phyloP scores from a whole-genome alignment of 2,888 invertebrate species.

The Anticlea derivata region DNA sequence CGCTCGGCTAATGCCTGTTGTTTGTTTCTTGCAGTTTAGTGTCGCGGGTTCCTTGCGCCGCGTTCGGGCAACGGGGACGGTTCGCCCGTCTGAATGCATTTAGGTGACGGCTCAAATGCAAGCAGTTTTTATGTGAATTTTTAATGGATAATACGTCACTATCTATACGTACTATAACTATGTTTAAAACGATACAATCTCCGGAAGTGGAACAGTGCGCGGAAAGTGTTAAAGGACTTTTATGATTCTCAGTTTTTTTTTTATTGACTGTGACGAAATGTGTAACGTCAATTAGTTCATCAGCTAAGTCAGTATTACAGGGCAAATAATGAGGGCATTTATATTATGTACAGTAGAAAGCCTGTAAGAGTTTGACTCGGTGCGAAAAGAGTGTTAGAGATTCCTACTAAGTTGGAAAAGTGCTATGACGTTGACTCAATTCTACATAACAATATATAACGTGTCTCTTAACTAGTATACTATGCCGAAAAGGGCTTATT shows the following conservation, averaged over 20 bases:
- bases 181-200: conserved; percentile 38
- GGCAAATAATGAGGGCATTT: conserved; percentile 51
- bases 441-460: no score
- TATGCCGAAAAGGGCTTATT: no score
- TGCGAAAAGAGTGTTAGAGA: background rate
- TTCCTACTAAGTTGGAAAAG: conserved; percentile 3
- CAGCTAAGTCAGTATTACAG: conserved; percentile 80
- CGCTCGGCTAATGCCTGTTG: conserved; percentile 25
- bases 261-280: conserved; percentile 34
- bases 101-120: conserved; percentile 68
- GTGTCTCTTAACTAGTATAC: background rate
- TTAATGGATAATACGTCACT: conserved; percentile 67
- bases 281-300: conserved; percentile 70
- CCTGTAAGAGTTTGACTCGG: background rate
- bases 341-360: conserved; percentile 34
- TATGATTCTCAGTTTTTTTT: conserved; percentile 57
- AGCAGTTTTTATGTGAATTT: conserved; percentile 78
- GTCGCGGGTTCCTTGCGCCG: conserved; percentile 28
- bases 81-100: conserved; percentile 58
- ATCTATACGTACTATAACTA: conserved; percentile 47
- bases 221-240: conserved; percentile 32
- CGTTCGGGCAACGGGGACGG: conserved; percentile 21
- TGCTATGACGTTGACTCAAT: no score
- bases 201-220: conserved; percentile 36
- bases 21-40: conserved; percentile 67